These are phyloP conservation scores for Colistium nudipinnis DNA, from an alignment of 2,113 vertebrate genomes.

Conservation along the genomic window DNA sequence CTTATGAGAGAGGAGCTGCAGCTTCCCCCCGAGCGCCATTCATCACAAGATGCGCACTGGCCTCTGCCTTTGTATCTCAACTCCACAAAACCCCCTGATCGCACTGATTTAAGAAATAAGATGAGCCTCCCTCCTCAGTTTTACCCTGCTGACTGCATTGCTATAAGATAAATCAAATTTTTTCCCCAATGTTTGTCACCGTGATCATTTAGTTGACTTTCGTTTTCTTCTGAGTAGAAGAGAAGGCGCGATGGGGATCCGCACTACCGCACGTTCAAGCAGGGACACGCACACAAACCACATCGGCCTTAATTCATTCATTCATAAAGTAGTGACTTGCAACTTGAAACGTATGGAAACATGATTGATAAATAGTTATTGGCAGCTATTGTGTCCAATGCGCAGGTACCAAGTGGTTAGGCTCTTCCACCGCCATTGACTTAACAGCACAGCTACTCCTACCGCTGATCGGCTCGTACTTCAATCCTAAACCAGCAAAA, in stretches of 20 bases:
- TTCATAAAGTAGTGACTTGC: no score
- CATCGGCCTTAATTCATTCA: no score
- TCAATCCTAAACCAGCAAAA: conserved; percentile 26
- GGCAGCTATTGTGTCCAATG: background rate
- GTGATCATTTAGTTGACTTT: no score
- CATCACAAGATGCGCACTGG: conserved; percentile 31
- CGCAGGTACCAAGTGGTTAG: background rate
- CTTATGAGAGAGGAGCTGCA: conserved; percentile 34
- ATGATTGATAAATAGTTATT: no score
- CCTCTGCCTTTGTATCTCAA: conserved; percentile 5
- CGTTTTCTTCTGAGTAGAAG: no score
- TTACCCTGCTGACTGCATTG: background rate
- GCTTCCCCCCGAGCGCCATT: conserved; percentile 43
- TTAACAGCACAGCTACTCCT: background rate
- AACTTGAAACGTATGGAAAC: no score
- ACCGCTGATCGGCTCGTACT: conserved; percentile 7
- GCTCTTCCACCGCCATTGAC: background rate
- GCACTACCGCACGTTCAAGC: no score
- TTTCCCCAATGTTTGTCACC: no score
- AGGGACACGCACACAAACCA: no score
- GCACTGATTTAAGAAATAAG: conserved; percentile 1
- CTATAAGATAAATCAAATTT: no score
- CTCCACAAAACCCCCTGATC: background rate
- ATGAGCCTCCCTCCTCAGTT: conserved; percentile 7
- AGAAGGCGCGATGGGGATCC: no score